Evolutionary conservation across 2,113 vertebrate genomes (phyloP).

Genomic region (Lampris incognitus): DNA sequence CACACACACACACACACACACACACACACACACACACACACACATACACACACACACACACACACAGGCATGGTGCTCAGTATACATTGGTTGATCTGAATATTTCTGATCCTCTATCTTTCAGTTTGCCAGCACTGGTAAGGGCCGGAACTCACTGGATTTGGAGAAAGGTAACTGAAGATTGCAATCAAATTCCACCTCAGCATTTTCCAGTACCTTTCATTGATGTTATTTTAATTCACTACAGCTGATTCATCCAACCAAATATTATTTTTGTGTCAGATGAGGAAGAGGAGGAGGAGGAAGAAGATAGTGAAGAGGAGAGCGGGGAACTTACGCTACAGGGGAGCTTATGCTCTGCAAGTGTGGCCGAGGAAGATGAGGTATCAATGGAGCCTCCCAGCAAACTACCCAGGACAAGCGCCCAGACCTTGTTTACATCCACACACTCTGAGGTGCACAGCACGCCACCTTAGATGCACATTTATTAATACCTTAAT

Average conservation of each 20-base stretch:
- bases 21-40: background rate
- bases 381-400: conserved; percentile 86
- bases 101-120: conserved; percentile 15
- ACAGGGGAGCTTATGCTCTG: conserved; percentile 65
- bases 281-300: conserved; percentile 87
- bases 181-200: too few species aligned
- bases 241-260: conserved; percentile 6
- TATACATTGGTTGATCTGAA: background rate
- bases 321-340: conserved; percentile 86
- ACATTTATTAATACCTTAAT: background rate
- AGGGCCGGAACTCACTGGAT: conserved; percentile 83
- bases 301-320: conserved; percentile 91
- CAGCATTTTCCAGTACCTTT: background rate
- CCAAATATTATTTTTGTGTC: conserved; percentile 26
- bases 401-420: conserved; percentile 84
- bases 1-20: background rate
- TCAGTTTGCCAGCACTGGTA: conserved; percentile 87
- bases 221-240: background rate
- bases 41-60: background rate
- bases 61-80: background rate
- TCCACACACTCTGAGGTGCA: conserved; percentile 54
- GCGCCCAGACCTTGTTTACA: conserved; percentile 63
- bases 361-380: conserved; percentile 70
- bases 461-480: conserved; percentile 45
- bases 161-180: conserved; percentile 86